These are phyloP conservation scores for Drosophila histrio DNA, from an alignment of 2,888 invertebrate species.

Conservation along the genomic window DNA sequence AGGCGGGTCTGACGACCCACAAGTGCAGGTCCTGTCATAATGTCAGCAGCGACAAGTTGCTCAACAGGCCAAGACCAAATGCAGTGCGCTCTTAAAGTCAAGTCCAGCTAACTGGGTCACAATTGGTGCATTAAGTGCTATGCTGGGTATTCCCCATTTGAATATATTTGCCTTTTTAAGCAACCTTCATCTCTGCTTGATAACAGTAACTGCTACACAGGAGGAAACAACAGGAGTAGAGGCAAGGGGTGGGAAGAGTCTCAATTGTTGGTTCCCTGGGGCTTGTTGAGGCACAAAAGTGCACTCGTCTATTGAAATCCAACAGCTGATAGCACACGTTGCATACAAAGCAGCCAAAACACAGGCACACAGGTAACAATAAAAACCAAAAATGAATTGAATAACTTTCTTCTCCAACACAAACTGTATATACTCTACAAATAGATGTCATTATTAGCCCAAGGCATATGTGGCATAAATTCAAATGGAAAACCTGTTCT, in stretches of 20 bases:
- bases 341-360: constrained; percentile 59
- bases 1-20: constrained; percentile 52
- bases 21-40: constrained; percentile 54
- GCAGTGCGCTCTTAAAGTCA: constrained; percentile 15
- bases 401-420: neutral
- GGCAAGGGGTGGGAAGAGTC: neutral
- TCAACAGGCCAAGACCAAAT: constrained; percentile 21
- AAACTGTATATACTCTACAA: neutral
- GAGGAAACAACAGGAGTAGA: neutral
- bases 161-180: constrained; percentile 43
- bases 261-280: constrained; percentile 43
- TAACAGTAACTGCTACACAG: constrained; percentile 28
- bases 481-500: too few relatives aligned
- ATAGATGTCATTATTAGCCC: too few relatives aligned
- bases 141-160: constrained; percentile 23
- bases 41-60: constrained; percentile 70
- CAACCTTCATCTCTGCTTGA: constrained; percentile 19
- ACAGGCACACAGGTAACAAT: neutral
- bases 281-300: constrained; percentile 53
- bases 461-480: too few relatives aligned
- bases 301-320: constrained; percentile 59
- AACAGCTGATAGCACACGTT: constrained; percentile 60
- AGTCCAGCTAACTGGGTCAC: constrained; percentile 10
- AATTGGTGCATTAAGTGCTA: constrained; percentile 12
- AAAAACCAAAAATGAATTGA: neutral